These are phyloP conservation scores for Drosophila imparisetae DNA, from an alignment of 2,888 invertebrate genomes.

Conservation along the genomic window DNA sequence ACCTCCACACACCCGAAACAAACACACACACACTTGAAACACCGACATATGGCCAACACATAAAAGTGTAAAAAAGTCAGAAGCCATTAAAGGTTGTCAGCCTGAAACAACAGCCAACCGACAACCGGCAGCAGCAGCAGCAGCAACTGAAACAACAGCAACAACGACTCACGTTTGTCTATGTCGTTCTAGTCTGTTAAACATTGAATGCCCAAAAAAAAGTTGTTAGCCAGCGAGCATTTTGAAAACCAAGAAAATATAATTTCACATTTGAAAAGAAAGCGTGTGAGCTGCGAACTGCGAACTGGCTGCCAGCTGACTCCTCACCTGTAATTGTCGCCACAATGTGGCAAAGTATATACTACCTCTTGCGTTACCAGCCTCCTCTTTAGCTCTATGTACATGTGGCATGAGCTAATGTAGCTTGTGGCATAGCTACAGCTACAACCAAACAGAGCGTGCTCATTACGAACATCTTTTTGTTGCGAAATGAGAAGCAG, in stretches of 20 bases:
- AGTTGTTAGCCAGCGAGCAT: slow-evolving; percentile 34
- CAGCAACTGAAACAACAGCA: slow-evolving; percentile 31
- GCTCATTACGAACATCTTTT: slow-evolving; percentile 6
- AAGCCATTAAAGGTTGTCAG: slow-evolving; percentile 72
- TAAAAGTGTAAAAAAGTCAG: slow-evolving; percentile 74
- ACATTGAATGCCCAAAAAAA: slow-evolving; percentile 70
- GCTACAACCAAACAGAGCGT: slow-evolving; percentile 33
- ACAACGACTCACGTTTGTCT: slow-evolving; percentile 24
- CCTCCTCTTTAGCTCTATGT: neutral
- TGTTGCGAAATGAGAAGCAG: slow-evolving; percentile 3
- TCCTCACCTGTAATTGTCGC: slow-evolving; percentile 47
- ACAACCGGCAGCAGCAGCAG: slow-evolving; percentile 5
- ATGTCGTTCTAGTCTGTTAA: slow-evolving; percentile 74
- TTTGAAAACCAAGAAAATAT: slow-evolving; percentile 38
- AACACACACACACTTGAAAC: slow-evolving; percentile 26
- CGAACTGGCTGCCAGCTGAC: slow-evolving; percentile 28
- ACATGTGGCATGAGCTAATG: slow-evolving; percentile 5
- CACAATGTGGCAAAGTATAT: slow-evolving; percentile 25
- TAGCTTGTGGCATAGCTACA: slow-evolving; percentile 11
- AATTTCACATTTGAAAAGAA: slow-evolving; percentile 68
- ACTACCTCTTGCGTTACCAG: slow-evolving; percentile 23
- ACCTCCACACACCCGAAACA: slow-evolving; percentile 67
- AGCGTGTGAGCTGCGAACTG: slow-evolving; percentile 63
- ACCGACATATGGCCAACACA: slow-evolving; percentile 50
- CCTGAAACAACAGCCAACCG: slow-evolving; percentile 38